A percentile compares a stretch with the other conserved stretches of the same genome.
These are phyloP conservation scores for Dorcus parallelipipedus DNA, from an alignment of 2,888 invertebrate genomes.

Conservation along the genomic window DNA sequence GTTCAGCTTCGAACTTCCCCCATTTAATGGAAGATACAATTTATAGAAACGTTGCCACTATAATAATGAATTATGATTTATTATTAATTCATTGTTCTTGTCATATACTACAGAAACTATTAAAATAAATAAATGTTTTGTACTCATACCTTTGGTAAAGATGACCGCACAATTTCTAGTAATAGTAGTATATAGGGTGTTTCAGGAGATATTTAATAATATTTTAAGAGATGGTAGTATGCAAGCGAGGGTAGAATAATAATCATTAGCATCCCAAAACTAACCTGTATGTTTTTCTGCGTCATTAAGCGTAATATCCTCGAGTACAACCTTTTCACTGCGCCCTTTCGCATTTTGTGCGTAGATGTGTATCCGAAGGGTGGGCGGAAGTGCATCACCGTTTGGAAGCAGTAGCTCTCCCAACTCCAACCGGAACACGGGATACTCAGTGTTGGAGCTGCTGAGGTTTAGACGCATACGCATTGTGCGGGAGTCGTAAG, in stretches of 20 bases:
- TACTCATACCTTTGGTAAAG: too few relatives aligned
- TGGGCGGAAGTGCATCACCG: slow-evolving; percentile 51
- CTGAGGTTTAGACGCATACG: slow-evolving; percentile 68
- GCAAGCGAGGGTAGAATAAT: neutral
- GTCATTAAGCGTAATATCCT: slow-evolving; percentile 84
- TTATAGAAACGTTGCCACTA: too few relatives aligned
- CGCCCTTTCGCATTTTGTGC: slow-evolving; percentile 83
- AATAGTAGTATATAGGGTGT: too few relatives aligned
- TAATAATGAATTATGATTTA: too few relatives aligned
- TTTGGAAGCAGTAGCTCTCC: slow-evolving; percentile 59
- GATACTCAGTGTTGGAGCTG: slow-evolving; percentile 56
- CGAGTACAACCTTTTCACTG: slow-evolving; percentile 75
- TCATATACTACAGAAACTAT: too few relatives aligned
- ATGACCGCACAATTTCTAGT: too few relatives aligned
- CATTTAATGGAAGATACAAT: too few relatives aligned
- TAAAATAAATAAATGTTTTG: too few relatives aligned
- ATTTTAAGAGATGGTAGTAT: too few relatives aligned
- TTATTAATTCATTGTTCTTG: too few relatives aligned
- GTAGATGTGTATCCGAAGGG: slow-evolving; percentile 75
- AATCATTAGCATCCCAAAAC: slow-evolving; percentile 10
- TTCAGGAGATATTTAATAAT: too few relatives aligned
- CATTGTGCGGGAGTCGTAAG: slow-evolving; percentile 72
- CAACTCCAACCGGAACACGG: slow-evolving; percentile 62
- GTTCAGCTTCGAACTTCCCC: too few relatives aligned
- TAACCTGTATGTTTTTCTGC: slow-evolving; percentile 82